phyloP scores from a whole-genome alignment of 1,140 invertebrate genomes.

The Brachionus calyciflorus region DNA sequence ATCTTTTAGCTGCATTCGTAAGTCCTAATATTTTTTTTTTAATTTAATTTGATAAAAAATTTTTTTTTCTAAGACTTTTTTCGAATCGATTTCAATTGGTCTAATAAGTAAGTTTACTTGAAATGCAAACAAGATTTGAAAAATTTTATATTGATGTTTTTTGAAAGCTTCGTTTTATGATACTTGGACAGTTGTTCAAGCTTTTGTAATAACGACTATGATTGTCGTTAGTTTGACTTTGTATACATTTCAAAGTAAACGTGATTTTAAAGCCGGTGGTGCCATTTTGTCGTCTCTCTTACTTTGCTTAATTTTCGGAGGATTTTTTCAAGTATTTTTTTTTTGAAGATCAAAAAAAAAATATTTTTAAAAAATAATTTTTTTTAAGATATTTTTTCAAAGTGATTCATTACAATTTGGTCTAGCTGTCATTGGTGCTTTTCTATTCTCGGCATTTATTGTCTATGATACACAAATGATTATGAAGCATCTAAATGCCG shows the following conservation, averaged over 20 bases:
- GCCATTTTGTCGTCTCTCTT: constrained; percentile 72
- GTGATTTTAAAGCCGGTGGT: constrained; percentile 73
- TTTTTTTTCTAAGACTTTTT: background rate
- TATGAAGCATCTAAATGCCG: constrained; percentile 70
- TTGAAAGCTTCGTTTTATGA: constrained; percentile 70
- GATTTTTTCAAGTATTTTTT: constrained; percentile 62
- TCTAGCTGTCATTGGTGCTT: constrained; percentile 70
- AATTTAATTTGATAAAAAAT: background rate
- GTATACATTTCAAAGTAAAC: constrained; percentile 77
- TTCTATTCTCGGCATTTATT: constrained; percentile 72
- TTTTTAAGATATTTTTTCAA: constrained; percentile 68
- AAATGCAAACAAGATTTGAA: background rate
- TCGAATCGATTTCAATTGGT: constrained; percentile 41
- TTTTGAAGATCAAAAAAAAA: background rate
- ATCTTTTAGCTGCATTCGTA: constrained; percentile 60
- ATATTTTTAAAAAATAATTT: background rate
- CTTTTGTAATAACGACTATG: constrained; percentile 70
- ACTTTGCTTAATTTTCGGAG: constrained; percentile 70
- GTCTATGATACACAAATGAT: constrained; percentile 69
- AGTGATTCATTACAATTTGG: constrained; percentile 68
- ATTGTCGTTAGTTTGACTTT: constrained; percentile 70
- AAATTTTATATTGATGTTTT: constrained; percentile 47
- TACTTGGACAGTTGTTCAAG: constrained; percentile 70
- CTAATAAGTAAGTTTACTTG: constrained; percentile 40
- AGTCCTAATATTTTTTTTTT: constrained; percentile 49